Conservation (phyloP, 2,113 vertebrate species). For the Pseudopodoces humilis region DNA sequence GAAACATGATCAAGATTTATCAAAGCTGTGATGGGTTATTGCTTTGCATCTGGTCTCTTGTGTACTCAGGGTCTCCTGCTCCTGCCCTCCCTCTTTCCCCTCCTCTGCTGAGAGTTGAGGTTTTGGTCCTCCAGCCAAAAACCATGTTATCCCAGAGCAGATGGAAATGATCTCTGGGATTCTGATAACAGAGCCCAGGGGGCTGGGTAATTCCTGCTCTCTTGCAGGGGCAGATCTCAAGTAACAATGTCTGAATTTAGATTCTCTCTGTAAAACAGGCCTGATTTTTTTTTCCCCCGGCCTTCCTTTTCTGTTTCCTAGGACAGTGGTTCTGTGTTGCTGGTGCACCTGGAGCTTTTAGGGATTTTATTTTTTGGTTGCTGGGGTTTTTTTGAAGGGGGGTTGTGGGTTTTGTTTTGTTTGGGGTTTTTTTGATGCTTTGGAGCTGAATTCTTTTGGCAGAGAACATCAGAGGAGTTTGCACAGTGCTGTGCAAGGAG, state of each 20-base stretch:
- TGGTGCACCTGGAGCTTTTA: background rate
- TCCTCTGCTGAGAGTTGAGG: background rate
- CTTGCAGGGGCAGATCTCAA: background rate
- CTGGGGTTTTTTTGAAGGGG: background rate
- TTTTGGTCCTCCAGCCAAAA: slow-evolving; percentile 8
- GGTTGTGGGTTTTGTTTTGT: background rate
- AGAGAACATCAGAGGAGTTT: background rate
- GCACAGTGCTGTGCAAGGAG: background rate
- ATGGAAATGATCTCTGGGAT: background rate
- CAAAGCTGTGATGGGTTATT: background rate
- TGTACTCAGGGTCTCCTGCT: background rate
- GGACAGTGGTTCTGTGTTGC: background rate
- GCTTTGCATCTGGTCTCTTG: background rate
- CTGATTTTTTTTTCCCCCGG: background rate
- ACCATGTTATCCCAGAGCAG: background rate
- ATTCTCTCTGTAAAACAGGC: background rate
- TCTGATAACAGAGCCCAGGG: background rate
- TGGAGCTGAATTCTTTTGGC: background rate
- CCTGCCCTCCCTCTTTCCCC: background rate
- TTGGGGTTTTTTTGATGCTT: background rate
- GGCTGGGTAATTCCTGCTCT: background rate
- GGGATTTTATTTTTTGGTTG: background rate
- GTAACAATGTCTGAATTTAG: background rate
- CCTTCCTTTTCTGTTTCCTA: background rate
- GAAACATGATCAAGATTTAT: background rate